These are phyloP conservation scores for Thunnus albacares DNA, from an alignment of 2,797 vertebrate genomes.

Conservation along the genomic window DNA sequence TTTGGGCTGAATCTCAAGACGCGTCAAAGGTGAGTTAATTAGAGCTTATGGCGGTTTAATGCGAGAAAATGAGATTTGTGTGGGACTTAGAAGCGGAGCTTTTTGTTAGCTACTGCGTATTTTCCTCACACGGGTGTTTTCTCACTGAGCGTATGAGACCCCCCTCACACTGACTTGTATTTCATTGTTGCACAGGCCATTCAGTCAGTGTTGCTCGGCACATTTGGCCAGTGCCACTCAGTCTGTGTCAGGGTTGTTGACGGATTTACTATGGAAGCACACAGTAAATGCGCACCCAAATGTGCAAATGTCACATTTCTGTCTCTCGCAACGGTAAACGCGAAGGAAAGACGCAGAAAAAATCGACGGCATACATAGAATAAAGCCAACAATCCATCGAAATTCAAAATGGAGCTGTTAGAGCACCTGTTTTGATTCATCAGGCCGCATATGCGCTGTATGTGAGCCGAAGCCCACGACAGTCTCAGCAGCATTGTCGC, in stretches of 20 bases:
- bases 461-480: slow-evolving; percentile 44
- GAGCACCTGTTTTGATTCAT: slow-evolving; percentile 86
- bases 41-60: neutral
- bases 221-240: slow-evolving; percentile 67
- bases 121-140: slow-evolving; percentile 7
- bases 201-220: slow-evolving; percentile 56
- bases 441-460: slow-evolving; percentile 73
- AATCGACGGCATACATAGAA: slow-evolving; percentile 28
- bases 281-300: slow-evolving; percentile 26
- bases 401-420: slow-evolving; percentile 85
- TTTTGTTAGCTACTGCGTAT: slow-evolving; percentile 21
- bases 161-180: slow-evolving; percentile 46
- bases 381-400: slow-evolving; percentile 68
- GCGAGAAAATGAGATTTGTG: neutral
- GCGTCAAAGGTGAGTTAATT: slow-evolving; percentile 80
- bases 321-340: neutral
- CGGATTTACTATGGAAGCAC: slow-evolving; percentile 31
- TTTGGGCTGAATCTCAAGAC: slow-evolving; percentile 77
- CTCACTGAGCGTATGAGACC: slow-evolving; percentile 13
- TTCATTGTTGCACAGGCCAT: slow-evolving; percentile 79
- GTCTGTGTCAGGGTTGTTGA: slow-evolving; percentile 56
- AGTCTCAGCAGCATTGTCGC: slow-evolving; percentile 43
- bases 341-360: neutral
- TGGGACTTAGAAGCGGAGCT: rapidly evolving
- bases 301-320: neutral